Conservation (phyloP, 2,797 vertebrate species). For the Semaprochilodus insignis region DNA sequence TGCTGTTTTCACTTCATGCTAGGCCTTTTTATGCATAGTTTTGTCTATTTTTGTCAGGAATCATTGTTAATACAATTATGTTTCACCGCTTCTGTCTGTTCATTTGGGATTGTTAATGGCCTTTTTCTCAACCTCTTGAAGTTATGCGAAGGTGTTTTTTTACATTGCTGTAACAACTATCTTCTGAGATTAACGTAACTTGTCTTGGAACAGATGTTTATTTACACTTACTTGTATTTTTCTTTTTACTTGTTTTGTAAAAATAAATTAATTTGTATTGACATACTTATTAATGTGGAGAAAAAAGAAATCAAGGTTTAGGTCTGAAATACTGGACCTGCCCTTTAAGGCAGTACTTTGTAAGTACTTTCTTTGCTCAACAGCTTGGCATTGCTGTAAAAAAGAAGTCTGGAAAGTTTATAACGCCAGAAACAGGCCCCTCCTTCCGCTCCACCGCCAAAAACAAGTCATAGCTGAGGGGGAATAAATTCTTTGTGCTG, state of each 20-base stretch:
- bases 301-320: conserved; percentile 1
- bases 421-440: conserved; percentile 74
- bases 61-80: no score
- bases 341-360: conserved; percentile 5
- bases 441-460: conserved; percentile 64
- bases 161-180: no score
- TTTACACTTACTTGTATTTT: neutral
- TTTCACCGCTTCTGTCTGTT: no score
- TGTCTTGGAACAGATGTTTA: neutral
- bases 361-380: neutral
- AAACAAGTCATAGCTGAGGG: conserved; percentile 49
- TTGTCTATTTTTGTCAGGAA: no score
- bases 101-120: no score
- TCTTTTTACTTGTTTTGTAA: no score
- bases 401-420: conserved; percentile 74
- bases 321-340: conserved; percentile 6
- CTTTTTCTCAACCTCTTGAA: no score
- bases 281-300: neutral
- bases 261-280: no score
- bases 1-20: no score
- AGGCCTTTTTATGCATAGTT: no score
- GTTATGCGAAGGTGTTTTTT: no score
- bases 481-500: conserved; percentile 80
- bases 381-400: conserved; percentile 42
- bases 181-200: neutral